Evolutionary conservation across 2,888 invertebrate genomes (phyloP).

Genomic region (Apodemia mormo): DNA sequence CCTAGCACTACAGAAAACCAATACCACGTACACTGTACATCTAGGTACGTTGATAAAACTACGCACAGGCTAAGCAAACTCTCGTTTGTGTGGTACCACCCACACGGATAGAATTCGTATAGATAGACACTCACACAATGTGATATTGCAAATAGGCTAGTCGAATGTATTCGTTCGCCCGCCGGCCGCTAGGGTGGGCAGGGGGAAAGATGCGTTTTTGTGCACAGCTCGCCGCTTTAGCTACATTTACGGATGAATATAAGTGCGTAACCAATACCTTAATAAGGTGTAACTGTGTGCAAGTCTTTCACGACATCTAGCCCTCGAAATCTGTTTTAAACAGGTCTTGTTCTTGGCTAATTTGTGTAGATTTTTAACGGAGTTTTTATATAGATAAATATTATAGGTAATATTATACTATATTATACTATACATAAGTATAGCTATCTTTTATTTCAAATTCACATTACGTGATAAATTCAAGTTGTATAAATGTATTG

Average conservation of each 20-base stretch:
- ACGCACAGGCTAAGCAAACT: constrained; percentile 77
- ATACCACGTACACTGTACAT: constrained; percentile 60
- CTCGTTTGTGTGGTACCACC: constrained; percentile 53
- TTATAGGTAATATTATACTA: neutral
- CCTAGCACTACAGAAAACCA: constrained; percentile 78
- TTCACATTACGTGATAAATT: no score
- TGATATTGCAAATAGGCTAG: constrained; percentile 79
- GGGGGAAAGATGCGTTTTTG: constrained; percentile 79
- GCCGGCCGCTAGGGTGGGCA: constrained; percentile 59
- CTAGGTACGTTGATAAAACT: constrained; percentile 56
- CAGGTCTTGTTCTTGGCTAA: constrained; percentile 30
- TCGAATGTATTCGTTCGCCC: constrained; percentile 79
- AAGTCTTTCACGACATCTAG: constrained; percentile 40
- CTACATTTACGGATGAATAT: constrained; percentile 72
- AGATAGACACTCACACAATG: constrained; percentile 75
- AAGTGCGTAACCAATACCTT: constrained; percentile 70
- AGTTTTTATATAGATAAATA: neutral
- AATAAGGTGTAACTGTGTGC: constrained; percentile 42
- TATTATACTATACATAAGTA: no score
- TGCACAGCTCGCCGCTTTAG: constrained; percentile 64
- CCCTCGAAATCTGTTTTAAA: constrained; percentile 38
- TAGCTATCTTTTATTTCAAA: no score
- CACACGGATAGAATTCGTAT: constrained; percentile 40
- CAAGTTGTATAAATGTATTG: no score
- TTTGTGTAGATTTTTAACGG: neutral